Evolutionary conservation across 2,888 invertebrate genomes (phyloP).

Genomic region (Disparrhopalites patrizii): DNA sequence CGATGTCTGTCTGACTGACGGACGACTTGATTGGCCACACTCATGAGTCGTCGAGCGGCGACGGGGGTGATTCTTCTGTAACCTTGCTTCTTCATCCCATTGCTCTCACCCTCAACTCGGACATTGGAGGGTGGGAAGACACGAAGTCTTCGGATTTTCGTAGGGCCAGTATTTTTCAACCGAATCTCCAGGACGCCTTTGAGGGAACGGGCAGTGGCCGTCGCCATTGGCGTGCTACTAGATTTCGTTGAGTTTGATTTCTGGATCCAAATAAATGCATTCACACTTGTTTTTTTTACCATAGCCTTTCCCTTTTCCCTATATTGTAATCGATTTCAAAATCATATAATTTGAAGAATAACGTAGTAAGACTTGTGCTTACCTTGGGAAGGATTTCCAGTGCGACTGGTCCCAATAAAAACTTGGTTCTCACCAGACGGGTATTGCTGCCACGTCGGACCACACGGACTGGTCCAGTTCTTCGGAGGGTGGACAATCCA

Average conservation of each 20-base stretch:
- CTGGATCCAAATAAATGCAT: background rate
- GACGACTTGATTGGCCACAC: slow-evolving; percentile 44
- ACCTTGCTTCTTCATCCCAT: slow-evolving; percentile 17
- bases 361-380: background rate
- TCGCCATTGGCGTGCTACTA: slow-evolving; percentile 26
- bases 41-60: slow-evolving; percentile 39
- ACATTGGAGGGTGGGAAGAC: slow-evolving; percentile 45
- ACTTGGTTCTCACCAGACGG: slow-evolving; percentile 40
- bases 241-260: slow-evolving; percentile 5
- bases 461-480: slow-evolving; percentile 45
- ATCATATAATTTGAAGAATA: too few species aligned
- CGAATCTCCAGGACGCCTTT: slow-evolving; percentile 45
- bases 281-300: too few species aligned
- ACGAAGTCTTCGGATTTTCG: slow-evolving; percentile 39
- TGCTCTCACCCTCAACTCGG: slow-evolving; percentile 27
- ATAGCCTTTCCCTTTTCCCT: too few species aligned
- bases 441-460: slow-evolving; percentile 36
- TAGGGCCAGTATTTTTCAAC: slow-evolving; percentile 39
- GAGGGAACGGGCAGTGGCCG: slow-evolving; percentile 44
- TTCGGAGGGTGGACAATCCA: slow-evolving; percentile 40
- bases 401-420: slow-evolving; percentile 44
- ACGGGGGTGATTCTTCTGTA: slow-evolving; percentile 45
- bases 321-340: too few species aligned
- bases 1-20: slow-evolving; percentile 23
- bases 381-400: slow-evolving; percentile 46